Evolutionary conservation across 2,888 invertebrate species (phyloP), one percentile per base, ranked within the genome.

Genomic region (Baronia brevicornis): DNA sequence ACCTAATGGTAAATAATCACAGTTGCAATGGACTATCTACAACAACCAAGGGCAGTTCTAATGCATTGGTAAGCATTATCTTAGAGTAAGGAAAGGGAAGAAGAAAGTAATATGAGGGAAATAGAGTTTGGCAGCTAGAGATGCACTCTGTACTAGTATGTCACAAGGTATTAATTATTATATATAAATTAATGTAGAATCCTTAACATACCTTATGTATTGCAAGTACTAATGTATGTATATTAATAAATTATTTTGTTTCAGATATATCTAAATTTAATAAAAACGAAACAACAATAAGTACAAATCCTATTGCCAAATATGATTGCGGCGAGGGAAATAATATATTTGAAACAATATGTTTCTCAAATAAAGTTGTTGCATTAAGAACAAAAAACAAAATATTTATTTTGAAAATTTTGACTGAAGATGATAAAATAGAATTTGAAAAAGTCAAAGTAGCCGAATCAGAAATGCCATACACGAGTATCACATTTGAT

Each of bases 401-500:
- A 54, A 51, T 84, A 35, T 59, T 65, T 11, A 54, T 85, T 22
- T 40, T 84, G 3, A 72, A 67, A 55, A 46, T 82, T 8, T 19
- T 44, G 1, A 46, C 51, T 19, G 30, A 35, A 1, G 48, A 61
- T 19, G 46, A 52, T 6, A 40, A 36, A 1, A 28, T 72, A 18
- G 36, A 44, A 13, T 41, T 79, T 34, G 61, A 75, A 22, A 59
- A 61, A 41, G 23, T 78, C 0, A 72, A 74, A 43, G 56, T 60
- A 41, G 51, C 73, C 11, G 60, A 69, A 21, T 68, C 74, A 0
- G 60, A 64, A 26, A 37, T 71, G 14, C 67, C 77, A 0, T 77
- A 70, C 36, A 82, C 79, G 1, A 59, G 79, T 20, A 66, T 84
- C 40, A 60, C 66, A 4, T 78, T 82, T 51, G 84, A 84, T 41